Base-by-base conservation (phyloP, 1,140 invertebrate genomes). In the Aphidius ervi region DNA sequence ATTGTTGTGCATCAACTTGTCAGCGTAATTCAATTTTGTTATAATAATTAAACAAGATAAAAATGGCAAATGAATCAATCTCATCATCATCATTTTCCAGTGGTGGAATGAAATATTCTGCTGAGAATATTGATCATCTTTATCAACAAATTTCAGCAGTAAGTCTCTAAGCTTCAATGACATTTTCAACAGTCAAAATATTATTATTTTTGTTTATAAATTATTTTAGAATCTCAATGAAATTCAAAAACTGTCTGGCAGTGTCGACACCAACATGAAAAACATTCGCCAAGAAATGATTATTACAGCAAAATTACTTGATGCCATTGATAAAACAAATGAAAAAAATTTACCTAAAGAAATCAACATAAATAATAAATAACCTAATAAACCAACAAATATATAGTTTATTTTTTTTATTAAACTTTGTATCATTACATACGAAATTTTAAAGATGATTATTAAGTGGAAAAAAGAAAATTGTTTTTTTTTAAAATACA, bases 1-100 rank as follows among this genome's bases (percentile, higher is more conserved):
- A 3, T 31, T 31, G 23, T 3, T 31, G 23, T 31, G 4, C 23
- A 31, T 31, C 23, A 31, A 31, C 23, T 31, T 31, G 23, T 31
- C 4, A 1, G 23, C 23, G 4, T 31, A 31, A 4, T 31, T 43
- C 3, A 2, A 43, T 43, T 16, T 16, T 43, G 42, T 2, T 43
- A 7, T 8, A 43, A 2, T 10, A 3, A 43, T 16, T 16, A 16
- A 16, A 16, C 16, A 16, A 16, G 16, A 16, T 43, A 6, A 46
- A 46, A 31, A 61, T 61, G 59, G 59, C 43, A n/a, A 55, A 48
- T 20, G 59, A 61, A 20, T 56, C 47, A 5, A 45, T 46, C 9
- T 39, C 31, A 9, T 55, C 52, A 46, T 55, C 53, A 23, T 43
- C 40, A 10, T 43, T 59, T 45, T 50, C 10, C 6, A 39, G 56